Conservation (phyloP, 2,888 invertebrate genomes). For the Cheilosia scutellata region DNA sequence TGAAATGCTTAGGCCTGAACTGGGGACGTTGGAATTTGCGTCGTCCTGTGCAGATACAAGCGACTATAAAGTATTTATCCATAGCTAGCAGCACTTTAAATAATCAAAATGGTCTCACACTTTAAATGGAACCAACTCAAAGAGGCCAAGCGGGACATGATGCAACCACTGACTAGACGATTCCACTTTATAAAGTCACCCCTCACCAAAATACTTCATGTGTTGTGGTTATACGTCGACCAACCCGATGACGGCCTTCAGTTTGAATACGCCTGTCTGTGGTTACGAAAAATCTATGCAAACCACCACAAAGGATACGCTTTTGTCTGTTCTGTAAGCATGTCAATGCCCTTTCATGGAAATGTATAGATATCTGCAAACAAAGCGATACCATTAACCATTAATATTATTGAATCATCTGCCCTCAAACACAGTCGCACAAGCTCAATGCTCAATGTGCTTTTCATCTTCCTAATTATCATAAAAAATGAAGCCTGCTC, state of each 20-base stretch:
- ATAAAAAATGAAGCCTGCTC: conserved; percentile 17
- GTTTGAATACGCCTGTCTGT: not conserved
- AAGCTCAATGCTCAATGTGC: not conserved
- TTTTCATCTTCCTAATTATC: conserved; percentile 24
- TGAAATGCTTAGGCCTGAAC: too few species aligned
- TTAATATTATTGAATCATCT: conserved; percentile 7
- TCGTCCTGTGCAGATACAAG: too few species aligned
- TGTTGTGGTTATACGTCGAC: not conserved
- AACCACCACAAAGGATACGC: conserved; percentile 17
- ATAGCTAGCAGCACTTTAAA: too few species aligned
- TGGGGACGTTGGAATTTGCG: too few species aligned
- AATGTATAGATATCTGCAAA: not conserved
- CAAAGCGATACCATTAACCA: not conserved
- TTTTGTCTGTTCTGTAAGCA: not conserved
- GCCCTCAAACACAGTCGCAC: not conserved
- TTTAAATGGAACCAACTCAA: not conserved
- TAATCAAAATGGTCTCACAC: too few species aligned
- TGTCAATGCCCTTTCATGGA: not conserved
- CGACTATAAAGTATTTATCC: too few species aligned
- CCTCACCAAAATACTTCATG: not conserved
- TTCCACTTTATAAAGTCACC: not conserved
- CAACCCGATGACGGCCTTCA: not conserved
- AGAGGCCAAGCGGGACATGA: not conserved
- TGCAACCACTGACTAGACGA: not conserved
- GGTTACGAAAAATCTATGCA: not conserved